These are phyloP conservation scores for Andrena fulva DNA, from an alignment of 2,888 invertebrate species.

Conservation along the genomic window DNA sequence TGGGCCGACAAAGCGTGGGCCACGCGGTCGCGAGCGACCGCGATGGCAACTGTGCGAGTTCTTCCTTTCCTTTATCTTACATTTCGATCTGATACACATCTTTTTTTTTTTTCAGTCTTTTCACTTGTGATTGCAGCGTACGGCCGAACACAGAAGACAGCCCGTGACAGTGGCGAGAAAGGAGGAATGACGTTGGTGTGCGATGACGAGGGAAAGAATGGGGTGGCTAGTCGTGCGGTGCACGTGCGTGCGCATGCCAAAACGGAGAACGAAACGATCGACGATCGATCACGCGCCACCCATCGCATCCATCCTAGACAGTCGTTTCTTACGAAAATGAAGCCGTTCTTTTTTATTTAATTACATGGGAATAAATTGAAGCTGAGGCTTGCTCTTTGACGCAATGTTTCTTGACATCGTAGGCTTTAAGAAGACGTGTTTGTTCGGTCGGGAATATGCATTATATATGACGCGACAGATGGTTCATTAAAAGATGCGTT, in stretches of 20 bases:
- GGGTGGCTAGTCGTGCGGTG: constrained; percentile 67
- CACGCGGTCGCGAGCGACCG: neutral
- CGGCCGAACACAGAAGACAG: constrained; percentile 46
- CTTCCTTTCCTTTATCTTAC: neutral
- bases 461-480: too few relatives aligned
- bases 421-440: too few relatives aligned
- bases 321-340: too few relatives aligned
- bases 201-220: constrained; percentile 34
- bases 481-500: too few relatives aligned
- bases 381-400: too few relatives aligned
- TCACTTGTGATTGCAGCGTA: constrained; percentile 19
- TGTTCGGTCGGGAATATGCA: too few relatives aligned
- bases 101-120: neutral
- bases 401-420: too few relatives aligned
- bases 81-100: too few relatives aligned
- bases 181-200: constrained; percentile 41
- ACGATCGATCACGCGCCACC: neutral
- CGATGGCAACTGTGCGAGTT: constrained; percentile 11
- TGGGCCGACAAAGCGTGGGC: constrained; percentile 49
- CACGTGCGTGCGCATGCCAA: constrained; percentile 68
- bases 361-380: too few relatives aligned
- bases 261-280: constrained; percentile 43
- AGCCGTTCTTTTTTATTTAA: too few relatives aligned
- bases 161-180: constrained; percentile 39
- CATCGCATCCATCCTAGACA: too few relatives aligned